Percentiles rank a stretch among this genome's conserved stretches.
Conservation (phyloP, 2,888 invertebrate species). For the Iphiclides podalirius region DNA sequence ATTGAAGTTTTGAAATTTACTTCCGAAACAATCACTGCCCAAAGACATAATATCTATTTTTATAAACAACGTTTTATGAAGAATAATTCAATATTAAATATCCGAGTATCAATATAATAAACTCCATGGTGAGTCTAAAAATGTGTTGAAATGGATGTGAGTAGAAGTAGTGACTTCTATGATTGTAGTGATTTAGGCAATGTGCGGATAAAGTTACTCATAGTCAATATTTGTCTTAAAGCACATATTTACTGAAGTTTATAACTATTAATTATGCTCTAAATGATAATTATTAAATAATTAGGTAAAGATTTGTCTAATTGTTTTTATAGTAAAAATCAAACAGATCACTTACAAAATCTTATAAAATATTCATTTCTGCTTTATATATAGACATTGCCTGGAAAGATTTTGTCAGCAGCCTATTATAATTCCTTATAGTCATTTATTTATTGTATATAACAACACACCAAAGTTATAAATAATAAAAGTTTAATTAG, state of each 20-base stretch:
- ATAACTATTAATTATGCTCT: too few relatives aligned
- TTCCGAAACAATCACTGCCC: conserved; percentile 54
- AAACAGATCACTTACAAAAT: neutral
- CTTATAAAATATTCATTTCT: neutral
- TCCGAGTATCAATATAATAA: conserved; percentile 38
- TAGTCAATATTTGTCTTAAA: conserved; percentile 17
- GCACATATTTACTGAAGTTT: conserved; percentile 18
- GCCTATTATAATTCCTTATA: conserved; percentile 56
- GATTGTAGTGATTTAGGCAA: conserved; percentile 19
- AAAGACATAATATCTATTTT: conserved; percentile 48
- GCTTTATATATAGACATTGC: conserved; percentile 23
- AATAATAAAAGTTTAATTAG: conserved; percentile 71
- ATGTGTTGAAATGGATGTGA: conserved; percentile 36
- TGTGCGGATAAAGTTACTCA: conserved; percentile 9
- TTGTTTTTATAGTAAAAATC: neutral
- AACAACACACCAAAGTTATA: conserved; percentile 79
- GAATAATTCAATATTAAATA: conserved; percentile 43
- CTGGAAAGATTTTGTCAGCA: conserved; percentile 53
- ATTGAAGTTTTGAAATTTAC: conserved; percentile 36
- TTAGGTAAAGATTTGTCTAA: neutral
- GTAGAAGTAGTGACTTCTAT: conserved; percentile 28
- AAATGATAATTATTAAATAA: too few relatives aligned
- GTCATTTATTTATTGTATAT: conserved; percentile 74
- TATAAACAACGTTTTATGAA: conserved; percentile 40
- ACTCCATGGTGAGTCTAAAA: conserved; percentile 60